Evolutionary conservation across 2,113 vertebrate species (phyloP).

Genomic region (Gobiocypris rarus): DNA sequence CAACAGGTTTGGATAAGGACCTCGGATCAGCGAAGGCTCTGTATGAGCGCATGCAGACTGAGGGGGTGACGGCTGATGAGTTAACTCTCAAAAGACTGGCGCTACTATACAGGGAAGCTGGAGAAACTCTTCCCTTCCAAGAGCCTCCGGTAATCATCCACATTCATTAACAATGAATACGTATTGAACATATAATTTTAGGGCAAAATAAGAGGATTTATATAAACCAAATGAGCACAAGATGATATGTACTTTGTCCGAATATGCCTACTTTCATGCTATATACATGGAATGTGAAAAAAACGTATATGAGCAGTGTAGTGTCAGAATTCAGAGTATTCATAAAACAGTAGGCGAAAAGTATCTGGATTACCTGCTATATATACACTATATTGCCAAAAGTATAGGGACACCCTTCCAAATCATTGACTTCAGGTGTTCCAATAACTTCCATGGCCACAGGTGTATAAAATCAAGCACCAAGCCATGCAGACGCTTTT

Average conservation of each 20-base stretch:
- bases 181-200: not conserved
- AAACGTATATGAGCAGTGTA: too few relatives aligned
- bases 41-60: constrained; percentile 75
- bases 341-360: too few relatives aligned
- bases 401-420: too few relatives aligned
- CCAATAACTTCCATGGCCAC: too few relatives aligned
- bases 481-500: too few relatives aligned
- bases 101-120: constrained; percentile 77
- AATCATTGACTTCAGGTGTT: too few relatives aligned
- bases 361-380: too few relatives aligned
- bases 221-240: not conserved
- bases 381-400: too few relatives aligned
- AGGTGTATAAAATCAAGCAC: too few relatives aligned
- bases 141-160: constrained; percentile 89
- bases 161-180: constrained; percentile 45
- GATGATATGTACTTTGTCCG: not conserved
- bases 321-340: too few relatives aligned
- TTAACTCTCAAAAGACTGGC: constrained; percentile 87
- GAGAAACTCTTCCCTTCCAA: constrained; percentile 83
- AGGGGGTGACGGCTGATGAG: constrained; percentile 75
- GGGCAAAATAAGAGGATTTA: not conserved
- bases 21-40: constrained; percentile 80
- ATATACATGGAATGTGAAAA: too few relatives aligned
- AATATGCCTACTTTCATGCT: too few relatives aligned
- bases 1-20: constrained; percentile 81